Conservation (phyloP, 2,888 invertebrate genomes). For the Chesias legatella region DNA sequence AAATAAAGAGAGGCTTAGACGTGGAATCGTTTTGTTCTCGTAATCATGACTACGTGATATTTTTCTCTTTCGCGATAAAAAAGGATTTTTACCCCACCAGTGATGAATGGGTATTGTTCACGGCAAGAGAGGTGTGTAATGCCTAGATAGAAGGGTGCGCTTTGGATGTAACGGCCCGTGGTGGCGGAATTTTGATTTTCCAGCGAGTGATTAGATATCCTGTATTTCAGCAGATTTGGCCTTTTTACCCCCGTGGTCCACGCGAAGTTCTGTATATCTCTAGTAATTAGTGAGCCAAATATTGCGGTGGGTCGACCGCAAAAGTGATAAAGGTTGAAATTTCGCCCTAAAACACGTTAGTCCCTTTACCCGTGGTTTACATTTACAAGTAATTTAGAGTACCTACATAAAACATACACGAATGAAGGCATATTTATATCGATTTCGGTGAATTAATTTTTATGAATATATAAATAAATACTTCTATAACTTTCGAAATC, state of each 20-base stretch:
- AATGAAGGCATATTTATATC: too few species aligned
- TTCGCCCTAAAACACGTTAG: constrained; percentile 11
- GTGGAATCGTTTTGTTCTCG: constrained; percentile 28
- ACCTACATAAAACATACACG: not conserved
- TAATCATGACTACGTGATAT: constrained; percentile 40
- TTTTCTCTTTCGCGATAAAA: constrained; percentile 42
- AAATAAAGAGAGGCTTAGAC: constrained; percentile 5
- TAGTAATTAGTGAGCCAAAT: constrained; percentile 9
- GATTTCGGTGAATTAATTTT: too few species aligned
- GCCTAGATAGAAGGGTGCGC: constrained; percentile 31
- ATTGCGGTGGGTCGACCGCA: constrained; percentile 14
- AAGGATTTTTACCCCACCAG: constrained; percentile 36
- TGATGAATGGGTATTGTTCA: constrained; percentile 51
- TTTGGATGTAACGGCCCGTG: constrained; percentile 33
- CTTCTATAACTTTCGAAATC: too few species aligned
- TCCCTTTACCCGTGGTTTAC: constrained; percentile 12
- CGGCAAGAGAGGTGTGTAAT: constrained; percentile 39
- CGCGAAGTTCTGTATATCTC: not conserved
- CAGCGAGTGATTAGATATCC: constrained; percentile 28
- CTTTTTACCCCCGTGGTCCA: not conserved
- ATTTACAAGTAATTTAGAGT: constrained; percentile 18
- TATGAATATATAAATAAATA: too few species aligned
- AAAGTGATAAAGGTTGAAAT: constrained; percentile 14
- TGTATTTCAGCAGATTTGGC: not conserved
- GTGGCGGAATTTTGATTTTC: constrained; percentile 44